Percentiles rank a stretch among this genome's conserved stretches.
These are phyloP conservation scores for Aythya baeri DNA, from an alignment of 2,113 vertebrate genomes.

Conservation along the genomic window DNA sequence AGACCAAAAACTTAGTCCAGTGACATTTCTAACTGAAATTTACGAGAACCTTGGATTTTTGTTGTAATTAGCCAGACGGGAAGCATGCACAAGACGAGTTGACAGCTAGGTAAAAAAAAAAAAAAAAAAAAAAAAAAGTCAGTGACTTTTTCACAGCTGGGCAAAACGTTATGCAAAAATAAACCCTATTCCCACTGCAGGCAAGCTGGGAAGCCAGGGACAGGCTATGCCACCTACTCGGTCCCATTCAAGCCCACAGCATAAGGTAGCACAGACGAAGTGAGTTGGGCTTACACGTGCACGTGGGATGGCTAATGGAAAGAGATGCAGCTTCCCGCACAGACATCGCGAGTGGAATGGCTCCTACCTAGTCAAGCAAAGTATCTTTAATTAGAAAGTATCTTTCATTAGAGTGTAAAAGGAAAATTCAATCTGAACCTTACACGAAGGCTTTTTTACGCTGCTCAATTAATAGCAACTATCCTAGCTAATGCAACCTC, in stretches of 20 bases:
- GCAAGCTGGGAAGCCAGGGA: background rate
- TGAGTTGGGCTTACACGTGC: accelerated
- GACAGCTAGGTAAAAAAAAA: background rate
- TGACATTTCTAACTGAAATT: background rate
- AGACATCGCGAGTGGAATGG: background rate
- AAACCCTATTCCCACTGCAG: background rate
- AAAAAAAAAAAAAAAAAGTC: background rate
- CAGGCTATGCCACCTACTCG: background rate
- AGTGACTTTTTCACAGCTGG: background rate
- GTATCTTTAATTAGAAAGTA: slow-evolving; percentile 8
- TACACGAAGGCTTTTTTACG: slow-evolving; percentile 9
- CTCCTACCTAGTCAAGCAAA: background rate
- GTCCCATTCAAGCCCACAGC: background rate
- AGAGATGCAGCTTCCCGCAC: background rate
- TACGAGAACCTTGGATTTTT: background rate
- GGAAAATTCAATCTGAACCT: slow-evolving; percentile 4
- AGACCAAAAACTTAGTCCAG: background rate
- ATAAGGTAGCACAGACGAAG: accelerated
- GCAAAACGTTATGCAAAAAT: background rate
- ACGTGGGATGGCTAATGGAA: background rate
- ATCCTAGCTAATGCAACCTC: slow-evolving; percentile 1
- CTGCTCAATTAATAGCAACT: slow-evolving; percentile 33
- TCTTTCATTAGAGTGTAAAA: background rate
- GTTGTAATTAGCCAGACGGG: background rate
- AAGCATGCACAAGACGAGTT: background rate